These are phyloP conservation scores for Sinocyclocheilus rhinocerous DNA, from an alignment of 2,113 vertebrate species.

Conservation along the genomic window DNA sequence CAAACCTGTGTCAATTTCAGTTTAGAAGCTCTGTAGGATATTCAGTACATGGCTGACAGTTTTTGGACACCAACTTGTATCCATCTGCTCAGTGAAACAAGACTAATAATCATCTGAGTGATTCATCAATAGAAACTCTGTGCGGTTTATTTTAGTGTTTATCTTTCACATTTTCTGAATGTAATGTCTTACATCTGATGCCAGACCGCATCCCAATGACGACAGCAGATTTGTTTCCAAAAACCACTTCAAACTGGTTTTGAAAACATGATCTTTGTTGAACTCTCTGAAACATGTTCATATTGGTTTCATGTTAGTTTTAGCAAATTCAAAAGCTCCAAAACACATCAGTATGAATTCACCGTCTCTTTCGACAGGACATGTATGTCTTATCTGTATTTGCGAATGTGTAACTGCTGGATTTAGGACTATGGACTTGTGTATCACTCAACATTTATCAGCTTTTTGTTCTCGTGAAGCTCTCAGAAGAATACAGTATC, in stretches of 20 bases:
- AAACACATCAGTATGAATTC: not conserved
- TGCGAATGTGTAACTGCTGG: not conserved
- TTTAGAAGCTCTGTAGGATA: not conserved
- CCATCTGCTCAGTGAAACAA: not conserved
- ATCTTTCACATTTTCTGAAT: not conserved
- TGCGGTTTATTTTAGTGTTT: not conserved
- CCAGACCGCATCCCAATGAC: not conserved
- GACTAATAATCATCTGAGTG: not conserved
- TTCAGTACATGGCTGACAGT: not conserved
- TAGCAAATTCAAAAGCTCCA: not conserved
- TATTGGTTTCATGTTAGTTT: not conserved
- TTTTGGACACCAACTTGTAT: not conserved
- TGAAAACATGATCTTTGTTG: not conserved
- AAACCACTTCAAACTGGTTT: not conserved
- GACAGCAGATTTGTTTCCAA: constrained; percentile 4
- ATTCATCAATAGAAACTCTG: not conserved
- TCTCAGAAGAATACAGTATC: not conserved
- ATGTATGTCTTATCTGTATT: not conserved
- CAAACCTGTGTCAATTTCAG: not conserved
- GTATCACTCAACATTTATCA: not conserved
- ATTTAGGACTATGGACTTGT: not conserved
- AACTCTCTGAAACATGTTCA: not conserved
- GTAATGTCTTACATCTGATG: not conserved
- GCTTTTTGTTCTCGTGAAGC: not conserved
- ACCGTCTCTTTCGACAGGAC: not conserved